Evolutionary conservation across 2,797 vertebrate species (phyloP).

Genomic region (Carapus acus): DNA sequence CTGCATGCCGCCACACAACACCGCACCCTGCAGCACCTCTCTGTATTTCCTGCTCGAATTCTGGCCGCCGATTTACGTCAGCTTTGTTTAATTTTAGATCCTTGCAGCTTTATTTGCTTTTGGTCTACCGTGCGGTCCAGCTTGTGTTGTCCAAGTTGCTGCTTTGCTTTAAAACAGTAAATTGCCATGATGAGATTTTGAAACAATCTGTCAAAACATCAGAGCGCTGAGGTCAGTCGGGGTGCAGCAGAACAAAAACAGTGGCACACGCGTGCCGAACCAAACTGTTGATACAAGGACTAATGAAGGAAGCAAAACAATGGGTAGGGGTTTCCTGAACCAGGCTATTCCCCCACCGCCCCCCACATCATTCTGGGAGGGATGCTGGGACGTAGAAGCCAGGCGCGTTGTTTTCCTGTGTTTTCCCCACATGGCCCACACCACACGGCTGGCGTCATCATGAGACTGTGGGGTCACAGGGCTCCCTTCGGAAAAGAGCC

Average conservation of each 20-base stretch:
- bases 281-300: constrained; percentile 71
- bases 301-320: constrained; percentile 82
- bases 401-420: constrained; percentile 68
- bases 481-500: constrained; percentile 62
- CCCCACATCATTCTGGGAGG: constrained; percentile 52
- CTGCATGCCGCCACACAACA: constrained; percentile 36
- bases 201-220: constrained; percentile 79
- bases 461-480: constrained; percentile 61
- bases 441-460: constrained; percentile 70
- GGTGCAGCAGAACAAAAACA: constrained; percentile 70
- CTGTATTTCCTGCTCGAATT: constrained; percentile 55
- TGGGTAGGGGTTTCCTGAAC: constrained; percentile 76
- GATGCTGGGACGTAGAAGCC: constrained; percentile 55
- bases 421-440: constrained; percentile 59
- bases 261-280: constrained; percentile 70
- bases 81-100: constrained; percentile 64
- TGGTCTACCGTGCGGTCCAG: constrained; percentile 32
- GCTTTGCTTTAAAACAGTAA: constrained; percentile 49
- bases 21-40: constrained; percentile 41
- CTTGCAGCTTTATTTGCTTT: constrained; percentile 58
- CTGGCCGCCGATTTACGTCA: constrained; percentile 54
- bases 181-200: constrained; percentile 68
- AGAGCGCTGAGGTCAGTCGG: constrained; percentile 61
- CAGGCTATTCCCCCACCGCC: constrained; percentile 17
- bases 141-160: constrained; percentile 48